Base-by-base conservation (phyloP, 2,797 vertebrate genomes). In the Notoglanidium macrostoma region DNA sequence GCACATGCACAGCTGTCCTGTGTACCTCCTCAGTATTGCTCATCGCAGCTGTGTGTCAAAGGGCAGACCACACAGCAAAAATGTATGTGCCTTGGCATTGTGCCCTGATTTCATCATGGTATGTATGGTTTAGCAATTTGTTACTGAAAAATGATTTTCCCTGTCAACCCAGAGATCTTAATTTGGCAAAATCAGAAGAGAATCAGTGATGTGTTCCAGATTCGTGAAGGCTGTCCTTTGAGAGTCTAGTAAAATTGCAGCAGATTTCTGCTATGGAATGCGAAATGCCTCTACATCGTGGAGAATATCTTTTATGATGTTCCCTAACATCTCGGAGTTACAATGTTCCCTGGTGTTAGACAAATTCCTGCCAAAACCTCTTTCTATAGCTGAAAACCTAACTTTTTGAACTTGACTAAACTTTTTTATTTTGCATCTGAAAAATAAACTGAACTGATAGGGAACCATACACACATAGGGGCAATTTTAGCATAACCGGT, bases 1-100 rank as follows among this genome's bases (percentile, higher is more conserved):
- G 55, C 55, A 59, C 19, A 91, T 90, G 88, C 87, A 59, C 51
- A 26, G 49, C 49, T 73, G 44, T 40, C 10, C 10, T 2, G 12
- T 73, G 32, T 11, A 32, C 29, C 9, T 77, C 29, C 29, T 57
- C 55, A 35, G 59, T 23, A 17, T 59, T 40, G 1, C 51, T 23
- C 15, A 10, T 6, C 51, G 0, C 77, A 57, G 54, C 54, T 59
- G 55, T 79, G 19, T 3, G 35, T 59, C 11, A 40, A 79, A 12
- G 29, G 10, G 54, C 21, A 15, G 46, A 79, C 19, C 32, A 79
- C 77, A 79, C 32, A 35, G 51, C 21, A 14, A 40, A 40, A 59
- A 61, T 63, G 21, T 44, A 81, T 19, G 23, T 26, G 40, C 3
- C 26, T 32, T 63, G 23, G 40, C 8, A 29, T 51, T 77, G 46